These are phyloP conservation scores for Crocidura indochinensis DNA, from an alignment of 2,797 vertebrate species.

Conservation along the genomic window DNA sequence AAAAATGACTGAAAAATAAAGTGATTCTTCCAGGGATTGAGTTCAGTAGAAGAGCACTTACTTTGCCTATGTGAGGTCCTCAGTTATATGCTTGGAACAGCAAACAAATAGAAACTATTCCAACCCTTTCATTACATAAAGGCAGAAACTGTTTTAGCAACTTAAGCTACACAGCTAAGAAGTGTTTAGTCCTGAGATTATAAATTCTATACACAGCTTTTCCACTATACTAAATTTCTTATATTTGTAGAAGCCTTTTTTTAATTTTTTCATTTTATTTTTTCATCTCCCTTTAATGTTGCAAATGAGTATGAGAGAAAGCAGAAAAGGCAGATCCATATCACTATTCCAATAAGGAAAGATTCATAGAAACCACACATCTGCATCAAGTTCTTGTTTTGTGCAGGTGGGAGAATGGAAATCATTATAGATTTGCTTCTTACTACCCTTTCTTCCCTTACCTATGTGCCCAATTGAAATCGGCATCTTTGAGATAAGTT, in stretches of 20 bases:
- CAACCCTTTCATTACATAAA: conserved; percentile 29
- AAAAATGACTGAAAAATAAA: conserved; percentile 37
- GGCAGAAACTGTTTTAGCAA: background rate
- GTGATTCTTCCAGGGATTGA: background rate
- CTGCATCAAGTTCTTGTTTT: background rate
- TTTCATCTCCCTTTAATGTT: background rate
- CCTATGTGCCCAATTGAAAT: background rate
- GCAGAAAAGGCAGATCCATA: background rate
- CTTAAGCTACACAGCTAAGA: background rate
- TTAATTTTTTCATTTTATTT: no score
- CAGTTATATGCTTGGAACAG: no score
- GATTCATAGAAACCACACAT: background rate
- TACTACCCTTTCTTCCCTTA: background rate
- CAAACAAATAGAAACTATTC: no score
- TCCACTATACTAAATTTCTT: background rate
- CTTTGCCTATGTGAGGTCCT: no score
- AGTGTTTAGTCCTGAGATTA: conserved; percentile 1
- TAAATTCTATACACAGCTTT: background rate
- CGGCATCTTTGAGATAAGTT: background rate
- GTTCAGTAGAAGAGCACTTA: no score
- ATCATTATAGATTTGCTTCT: background rate
- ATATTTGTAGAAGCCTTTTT: background rate
- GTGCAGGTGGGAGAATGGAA: background rate
- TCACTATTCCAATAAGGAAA: background rate
- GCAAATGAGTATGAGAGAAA: background rate